Conservation (phyloP, 2,113 vertebrate genomes). For the Arenaria interpres region DNA sequence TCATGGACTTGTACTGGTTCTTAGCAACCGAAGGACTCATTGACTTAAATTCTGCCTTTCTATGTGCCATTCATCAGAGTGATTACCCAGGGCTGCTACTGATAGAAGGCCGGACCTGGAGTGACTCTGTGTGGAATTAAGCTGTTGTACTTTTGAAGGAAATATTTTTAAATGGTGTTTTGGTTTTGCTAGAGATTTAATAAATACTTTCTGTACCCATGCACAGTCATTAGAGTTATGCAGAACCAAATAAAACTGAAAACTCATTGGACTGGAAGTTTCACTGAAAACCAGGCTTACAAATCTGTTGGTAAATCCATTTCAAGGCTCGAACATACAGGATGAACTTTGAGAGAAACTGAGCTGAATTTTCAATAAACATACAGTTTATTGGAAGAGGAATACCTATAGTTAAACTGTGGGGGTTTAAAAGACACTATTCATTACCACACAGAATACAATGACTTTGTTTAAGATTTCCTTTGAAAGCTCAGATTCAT, state of each 20-base stretch:
- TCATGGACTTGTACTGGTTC: background rate
- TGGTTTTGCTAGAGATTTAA: background rate
- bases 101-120: background rate
- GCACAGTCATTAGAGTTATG: background rate
- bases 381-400: background rate
- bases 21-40: background rate
- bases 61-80: background rate
- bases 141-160: background rate
- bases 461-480: background rate
- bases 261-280: background rate
- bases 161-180: background rate
- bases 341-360: background rate
- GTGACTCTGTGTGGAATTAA: background rate
- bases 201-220: background rate
- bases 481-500: background rate
- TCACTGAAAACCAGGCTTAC: background rate
- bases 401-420: background rate
- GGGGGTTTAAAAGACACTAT: background rate
- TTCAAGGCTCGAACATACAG: background rate
- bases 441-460: background rate
- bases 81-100: background rate
- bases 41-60: background rate
- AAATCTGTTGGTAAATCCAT: background rate
- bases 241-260: background rate
- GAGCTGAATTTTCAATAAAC: background rate